Evolutionary conservation across 1,140 invertebrate genomes (phyloP).

Genomic region (Megathymus violae): DNA sequence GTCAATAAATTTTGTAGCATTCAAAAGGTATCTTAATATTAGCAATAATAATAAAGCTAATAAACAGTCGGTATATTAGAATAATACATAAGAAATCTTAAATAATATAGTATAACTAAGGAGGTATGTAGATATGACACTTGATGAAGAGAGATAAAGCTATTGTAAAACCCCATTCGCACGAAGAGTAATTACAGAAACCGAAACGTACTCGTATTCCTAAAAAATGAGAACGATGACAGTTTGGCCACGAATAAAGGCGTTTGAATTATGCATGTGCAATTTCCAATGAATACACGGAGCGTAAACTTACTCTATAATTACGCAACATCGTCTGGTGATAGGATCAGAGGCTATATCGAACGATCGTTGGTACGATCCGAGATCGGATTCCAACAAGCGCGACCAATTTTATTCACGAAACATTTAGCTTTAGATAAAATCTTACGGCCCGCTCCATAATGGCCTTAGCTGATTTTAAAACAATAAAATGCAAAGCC

Average conservation of each 20-base stretch:
- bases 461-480: conserved; percentile 66
- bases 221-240: conserved; percentile 32
- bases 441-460: conserved; percentile 62
- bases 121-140: not conserved
- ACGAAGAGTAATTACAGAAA: conserved; percentile 17
- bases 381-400: conserved; percentile 65
- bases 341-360: conserved; percentile 62
- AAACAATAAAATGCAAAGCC: conserved; percentile 76
- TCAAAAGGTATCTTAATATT: too few relatives aligned
- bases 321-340: conserved; percentile 65
- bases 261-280: conserved; percentile 57
- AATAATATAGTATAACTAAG: too few relatives aligned
- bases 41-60: too few relatives aligned
- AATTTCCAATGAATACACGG: conserved; percentile 48
- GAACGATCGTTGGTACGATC: conserved; percentile 51
- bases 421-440: conserved; percentile 77
- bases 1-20: too few relatives aligned
- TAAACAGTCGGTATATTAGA: too few relatives aligned
- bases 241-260: conserved; percentile 29
- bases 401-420: conserved; percentile 79
- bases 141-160: not conserved
- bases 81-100: too few relatives aligned
- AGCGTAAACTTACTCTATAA: conserved; percentile 63
- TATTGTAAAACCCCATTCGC: not conserved
- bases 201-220: conserved; percentile 6